These are phyloP conservation scores for Mechanitis mazaeus DNA, from an alignment of 2,888 invertebrate genomes.

Conservation along the genomic window DNA sequence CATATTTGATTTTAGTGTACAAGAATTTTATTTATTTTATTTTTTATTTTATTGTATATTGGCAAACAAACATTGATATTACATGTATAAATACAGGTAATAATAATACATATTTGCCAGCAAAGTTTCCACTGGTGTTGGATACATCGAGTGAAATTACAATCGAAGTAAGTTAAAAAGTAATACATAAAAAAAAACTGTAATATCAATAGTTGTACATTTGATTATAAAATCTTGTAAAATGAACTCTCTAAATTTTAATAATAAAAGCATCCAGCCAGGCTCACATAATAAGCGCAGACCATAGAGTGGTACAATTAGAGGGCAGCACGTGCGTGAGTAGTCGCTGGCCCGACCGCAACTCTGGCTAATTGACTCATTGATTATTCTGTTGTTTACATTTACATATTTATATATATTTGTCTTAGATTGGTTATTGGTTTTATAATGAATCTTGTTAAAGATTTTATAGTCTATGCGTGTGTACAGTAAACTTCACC, in stretches of 20 bases:
- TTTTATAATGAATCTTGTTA: background rate
- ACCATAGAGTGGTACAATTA: slow-evolving; percentile 42
- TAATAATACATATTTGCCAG: no score
- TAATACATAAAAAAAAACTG: no score
- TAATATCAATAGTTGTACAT: background rate
- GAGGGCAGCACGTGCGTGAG: slow-evolving; percentile 44
- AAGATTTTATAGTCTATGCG: background rate
- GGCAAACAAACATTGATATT: no score
- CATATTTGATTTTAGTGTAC: no score
- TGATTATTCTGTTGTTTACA: slow-evolving; percentile 34
- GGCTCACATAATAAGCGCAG: slow-evolving; percentile 30
- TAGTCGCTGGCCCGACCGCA: slow-evolving; percentile 40
- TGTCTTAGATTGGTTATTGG: slow-evolving; percentile 8
- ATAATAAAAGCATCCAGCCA: slow-evolving; percentile 13
- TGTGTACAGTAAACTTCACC: no score
- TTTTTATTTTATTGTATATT: no score
- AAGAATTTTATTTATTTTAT: no score
- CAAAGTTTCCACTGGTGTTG: no score
- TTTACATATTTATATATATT: slow-evolving; percentile 14
- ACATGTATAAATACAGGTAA: no score
- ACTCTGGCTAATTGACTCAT: slow-evolving; percentile 54
- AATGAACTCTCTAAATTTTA: slow-evolving; percentile 9
- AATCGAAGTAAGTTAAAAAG: no score
- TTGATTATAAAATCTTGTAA: no score
- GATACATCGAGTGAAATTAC: no score